A percentile compares a stretch with the other conserved stretches of the same genome.
These are phyloP conservation scores for Lycodopsis pacificus DNA, from an alignment of 2,797 vertebrate genomes.

Conservation along the genomic window DNA sequence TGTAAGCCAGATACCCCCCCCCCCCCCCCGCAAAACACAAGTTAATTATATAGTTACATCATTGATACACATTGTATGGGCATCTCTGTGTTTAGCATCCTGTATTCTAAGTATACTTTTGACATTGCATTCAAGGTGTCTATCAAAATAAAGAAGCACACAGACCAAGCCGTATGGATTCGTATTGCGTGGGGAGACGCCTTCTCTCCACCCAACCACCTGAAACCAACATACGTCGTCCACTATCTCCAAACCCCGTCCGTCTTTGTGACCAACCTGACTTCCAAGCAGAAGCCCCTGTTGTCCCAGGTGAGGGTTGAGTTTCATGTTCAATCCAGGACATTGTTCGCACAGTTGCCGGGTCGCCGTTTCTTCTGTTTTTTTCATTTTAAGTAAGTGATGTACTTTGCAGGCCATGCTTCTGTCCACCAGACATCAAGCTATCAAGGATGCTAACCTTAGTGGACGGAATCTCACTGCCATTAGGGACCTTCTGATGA, in stretches of 20 bases:
- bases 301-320: constrained; percentile 87
- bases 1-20: constrained; percentile 80
- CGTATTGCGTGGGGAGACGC: constrained; percentile 93
- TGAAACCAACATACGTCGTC: constrained; percentile 90
- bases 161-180: constrained; percentile 93
- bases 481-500: constrained; percentile 91
- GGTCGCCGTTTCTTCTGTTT: neutral
- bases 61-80: neutral
- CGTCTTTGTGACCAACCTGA: constrained; percentile 85
- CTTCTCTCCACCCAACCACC: constrained; percentile 88
- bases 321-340: neutral
- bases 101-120: neutral
- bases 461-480: constrained; percentile 88
- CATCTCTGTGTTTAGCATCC: neutral
- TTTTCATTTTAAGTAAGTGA: constrained; percentile 15
- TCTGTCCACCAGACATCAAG: constrained; percentile 83
- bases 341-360: neutral
- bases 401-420: constrained; percentile 86
- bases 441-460: constrained; percentile 90
- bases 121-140: constrained; percentile 84
- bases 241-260: constrained; percentile 92
- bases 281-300: constrained; percentile 79
- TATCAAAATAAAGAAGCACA: constrained; percentile 88
- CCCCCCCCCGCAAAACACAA: too few species aligned
- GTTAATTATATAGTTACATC: neutral